Conservation (phyloP, 2,888 invertebrate genomes). For the Agrochola lota region DNA sequence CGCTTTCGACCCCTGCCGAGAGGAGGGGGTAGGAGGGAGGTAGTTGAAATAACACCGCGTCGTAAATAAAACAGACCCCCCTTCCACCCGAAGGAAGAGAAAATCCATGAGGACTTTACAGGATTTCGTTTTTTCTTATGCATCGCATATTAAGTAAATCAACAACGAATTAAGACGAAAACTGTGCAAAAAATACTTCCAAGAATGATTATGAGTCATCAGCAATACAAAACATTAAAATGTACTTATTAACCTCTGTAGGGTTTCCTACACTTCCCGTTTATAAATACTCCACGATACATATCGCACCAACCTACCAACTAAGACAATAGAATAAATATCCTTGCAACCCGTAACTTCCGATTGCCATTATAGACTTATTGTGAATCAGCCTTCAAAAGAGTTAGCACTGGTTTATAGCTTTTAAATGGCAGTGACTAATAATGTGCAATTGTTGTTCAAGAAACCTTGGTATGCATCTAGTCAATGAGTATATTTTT, state of each 20-base stretch:
- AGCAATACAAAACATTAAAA: not conserved
- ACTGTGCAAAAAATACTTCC: not conserved
- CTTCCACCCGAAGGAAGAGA: too few species aligned
- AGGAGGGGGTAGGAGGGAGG: not conserved
- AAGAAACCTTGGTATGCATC: slow-evolving; percentile 9
- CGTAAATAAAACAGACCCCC: not conserved
- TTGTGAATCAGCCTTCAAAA: slow-evolving; percentile 41
- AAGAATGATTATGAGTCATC: not conserved
- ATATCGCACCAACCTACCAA: not conserved
- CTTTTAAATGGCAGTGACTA: slow-evolving; percentile 24
- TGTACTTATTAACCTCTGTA: not conserved
- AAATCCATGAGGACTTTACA: not conserved
- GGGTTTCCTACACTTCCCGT: slow-evolving; percentile 18
- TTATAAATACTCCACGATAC: slow-evolving; percentile 32
- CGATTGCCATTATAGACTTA: slow-evolving; percentile 45
- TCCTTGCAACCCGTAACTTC: slow-evolving; percentile 31
- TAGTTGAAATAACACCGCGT: not conserved
- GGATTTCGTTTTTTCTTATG: too few species aligned
- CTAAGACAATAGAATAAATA: slow-evolving; percentile 48
- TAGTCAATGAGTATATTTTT: not conserved
- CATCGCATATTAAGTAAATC: not conserved
- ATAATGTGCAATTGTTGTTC: slow-evolving; percentile 43
- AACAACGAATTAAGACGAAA: not conserved
- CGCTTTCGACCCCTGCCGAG: not conserved
- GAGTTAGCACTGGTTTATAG: slow-evolving; percentile 19